Evolutionary conservation across 2,797 vertebrate species (phyloP).

Genomic region (Psittacula derbiana): DNA sequence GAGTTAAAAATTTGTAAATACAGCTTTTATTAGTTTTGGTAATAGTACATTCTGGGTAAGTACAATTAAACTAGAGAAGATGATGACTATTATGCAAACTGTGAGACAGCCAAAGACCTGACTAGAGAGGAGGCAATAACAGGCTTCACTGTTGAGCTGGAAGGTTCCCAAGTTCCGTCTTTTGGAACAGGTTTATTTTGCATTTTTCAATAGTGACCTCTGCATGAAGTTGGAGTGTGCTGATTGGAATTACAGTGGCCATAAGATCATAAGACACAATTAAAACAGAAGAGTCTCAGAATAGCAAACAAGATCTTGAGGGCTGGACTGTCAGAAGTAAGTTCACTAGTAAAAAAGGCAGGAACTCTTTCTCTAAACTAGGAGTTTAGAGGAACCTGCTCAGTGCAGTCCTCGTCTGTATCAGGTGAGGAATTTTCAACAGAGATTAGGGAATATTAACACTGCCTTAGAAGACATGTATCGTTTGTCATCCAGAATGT

Average conservation of each 20-base stretch:
- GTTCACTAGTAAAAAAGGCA: background rate
- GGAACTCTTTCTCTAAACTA: background rate
- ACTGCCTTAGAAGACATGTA: background rate
- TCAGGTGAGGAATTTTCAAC: background rate
- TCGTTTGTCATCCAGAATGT: background rate
- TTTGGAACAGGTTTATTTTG: background rate
- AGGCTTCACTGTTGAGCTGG: background rate
- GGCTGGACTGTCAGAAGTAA: background rate
- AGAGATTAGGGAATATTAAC: slow-evolving; percentile 2
- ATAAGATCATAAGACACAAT: background rate
- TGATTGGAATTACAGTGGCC: background rate
- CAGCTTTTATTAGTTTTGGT: background rate
- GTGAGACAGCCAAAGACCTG: background rate
- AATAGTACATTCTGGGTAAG: background rate
- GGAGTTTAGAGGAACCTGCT: background rate
- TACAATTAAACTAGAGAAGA: background rate
- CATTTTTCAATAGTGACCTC: background rate
- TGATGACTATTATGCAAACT: background rate
- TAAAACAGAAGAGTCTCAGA: background rate
- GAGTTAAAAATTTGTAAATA: background rate
- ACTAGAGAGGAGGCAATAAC: background rate
- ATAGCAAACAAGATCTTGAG: background rate
- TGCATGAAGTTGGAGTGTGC: background rate
- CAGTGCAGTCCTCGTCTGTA: background rate
- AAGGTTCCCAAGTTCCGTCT: background rate